A percentile compares a stretch with the other conserved stretches of the same genome.
Conservation (phyloP, 2,797 vertebrate genomes). For the Bradypus variegatus region DNA sequence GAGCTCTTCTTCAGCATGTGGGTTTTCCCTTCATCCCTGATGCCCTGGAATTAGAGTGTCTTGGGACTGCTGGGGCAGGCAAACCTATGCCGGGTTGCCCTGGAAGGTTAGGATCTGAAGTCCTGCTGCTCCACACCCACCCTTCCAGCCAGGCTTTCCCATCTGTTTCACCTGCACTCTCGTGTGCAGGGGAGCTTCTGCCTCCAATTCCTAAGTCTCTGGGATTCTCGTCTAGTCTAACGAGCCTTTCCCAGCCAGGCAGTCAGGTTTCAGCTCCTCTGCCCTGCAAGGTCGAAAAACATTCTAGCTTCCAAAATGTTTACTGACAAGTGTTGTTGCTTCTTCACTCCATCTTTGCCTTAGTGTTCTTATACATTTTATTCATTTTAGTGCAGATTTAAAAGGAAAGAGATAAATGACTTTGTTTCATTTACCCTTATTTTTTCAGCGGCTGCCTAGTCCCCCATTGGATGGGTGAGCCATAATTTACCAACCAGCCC, state of each 20-base stretch:
- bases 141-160: not conserved
- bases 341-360: not conserved
- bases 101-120: not conserved
- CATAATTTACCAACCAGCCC: not conserved
- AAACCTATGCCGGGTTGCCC: too few species aligned
- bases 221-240: not conserved
- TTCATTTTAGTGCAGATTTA: not conserved
- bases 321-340: not conserved
- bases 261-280: not conserved
- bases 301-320: not conserved
- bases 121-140: not conserved
- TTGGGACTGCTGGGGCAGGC: too few species aligned
- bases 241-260: not conserved
- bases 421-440: not conserved
- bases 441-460: not conserved
- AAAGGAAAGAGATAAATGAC: not conserved
- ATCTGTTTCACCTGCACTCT: not conserved
- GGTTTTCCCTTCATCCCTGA: not conserved
- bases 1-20: too few species aligned
- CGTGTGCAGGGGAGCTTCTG: not conserved
- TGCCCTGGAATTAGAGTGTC: not conserved
- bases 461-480: not conserved
- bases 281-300: too few species aligned
- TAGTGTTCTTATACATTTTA: too few species aligned
- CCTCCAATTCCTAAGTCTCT: not conserved